Evolutionary conservation across 30 jellyfish, hydroid and myxozoan species (phyloP).

Genomic region (Turritopsis dohrnii): DNA sequence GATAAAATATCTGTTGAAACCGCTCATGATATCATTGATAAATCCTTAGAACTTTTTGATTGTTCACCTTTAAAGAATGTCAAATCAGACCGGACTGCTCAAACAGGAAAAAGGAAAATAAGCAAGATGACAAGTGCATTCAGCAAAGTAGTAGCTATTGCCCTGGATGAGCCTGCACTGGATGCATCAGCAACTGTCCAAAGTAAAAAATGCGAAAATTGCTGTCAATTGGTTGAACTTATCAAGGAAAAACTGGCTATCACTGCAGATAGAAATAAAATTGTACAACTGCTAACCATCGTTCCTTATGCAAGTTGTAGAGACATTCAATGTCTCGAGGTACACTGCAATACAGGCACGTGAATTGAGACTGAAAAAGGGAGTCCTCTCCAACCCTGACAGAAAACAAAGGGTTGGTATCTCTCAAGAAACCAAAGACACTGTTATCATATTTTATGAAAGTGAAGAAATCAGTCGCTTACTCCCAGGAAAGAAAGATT

Average conservation of each 20-base stretch:
- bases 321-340: background rate
- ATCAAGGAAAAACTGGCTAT: background rate
- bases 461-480: background rate
- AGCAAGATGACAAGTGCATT: too few relatives aligned
- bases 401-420: slow-evolving; percentile 2
- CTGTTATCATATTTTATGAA: too few relatives aligned
- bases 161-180: background rate
- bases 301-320: too few relatives aligned
- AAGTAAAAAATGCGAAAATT: background rate
- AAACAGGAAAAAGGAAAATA: background rate
- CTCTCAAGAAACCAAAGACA: slow-evolving; percentile 11
- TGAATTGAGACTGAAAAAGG: background rate
- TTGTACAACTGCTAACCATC: too few relatives aligned
- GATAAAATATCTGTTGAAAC: background rate
- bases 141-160: background rate
- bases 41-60: background rate
- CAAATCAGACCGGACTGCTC: background rate
- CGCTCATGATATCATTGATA: background rate
- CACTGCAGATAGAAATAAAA: background rate
- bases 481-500: background rate
- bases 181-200: background rate
- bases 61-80: background rate
- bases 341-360: slow-evolving; percentile 3
- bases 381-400: background rate
- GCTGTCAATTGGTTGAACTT: background rate